Evolutionary conservation across 1,140 invertebrate genomes (phyloP).

Genomic region (Brachionus sp.): DNA sequence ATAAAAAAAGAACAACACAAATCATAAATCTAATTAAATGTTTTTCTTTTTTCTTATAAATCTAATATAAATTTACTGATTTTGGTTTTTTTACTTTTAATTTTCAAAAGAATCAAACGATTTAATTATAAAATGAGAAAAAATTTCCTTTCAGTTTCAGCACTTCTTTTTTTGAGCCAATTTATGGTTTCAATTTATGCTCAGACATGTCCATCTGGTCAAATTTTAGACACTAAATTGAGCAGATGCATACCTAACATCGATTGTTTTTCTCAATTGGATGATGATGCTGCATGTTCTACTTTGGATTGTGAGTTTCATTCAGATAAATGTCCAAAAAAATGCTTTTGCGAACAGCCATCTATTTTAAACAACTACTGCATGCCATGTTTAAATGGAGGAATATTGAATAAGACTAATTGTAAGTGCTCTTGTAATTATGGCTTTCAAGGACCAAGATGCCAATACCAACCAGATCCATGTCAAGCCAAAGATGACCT

Average conservation of each 20-base stretch:
- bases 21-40: background rate
- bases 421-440: slow-evolving; percentile 3
- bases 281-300: background rate
- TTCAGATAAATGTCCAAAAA: background rate
- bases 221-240: background rate
- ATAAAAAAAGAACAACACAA: background rate
- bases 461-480: slow-evolving; percentile 35
- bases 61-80: background rate
- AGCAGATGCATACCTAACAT: background rate
- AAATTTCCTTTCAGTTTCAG: background rate
- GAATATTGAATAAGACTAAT: background rate
- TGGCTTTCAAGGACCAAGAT: slow-evolving; percentile 20
- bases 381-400: slow-evolving; percentile 31
- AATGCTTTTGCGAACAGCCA: slow-evolving; percentile 30
- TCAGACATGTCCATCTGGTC: background rate
- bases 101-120: background rate
- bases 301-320: background rate
- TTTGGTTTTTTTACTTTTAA: background rate
- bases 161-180: background rate
- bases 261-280: background rate
- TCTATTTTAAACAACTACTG: background rate
- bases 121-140: background rate
- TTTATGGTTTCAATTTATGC: background rate
- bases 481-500: background rate
- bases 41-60: background rate